Evolutionary conservation across 2,113 vertebrate species (phyloP).

Genomic region (Caloenas nicobarica): DNA sequence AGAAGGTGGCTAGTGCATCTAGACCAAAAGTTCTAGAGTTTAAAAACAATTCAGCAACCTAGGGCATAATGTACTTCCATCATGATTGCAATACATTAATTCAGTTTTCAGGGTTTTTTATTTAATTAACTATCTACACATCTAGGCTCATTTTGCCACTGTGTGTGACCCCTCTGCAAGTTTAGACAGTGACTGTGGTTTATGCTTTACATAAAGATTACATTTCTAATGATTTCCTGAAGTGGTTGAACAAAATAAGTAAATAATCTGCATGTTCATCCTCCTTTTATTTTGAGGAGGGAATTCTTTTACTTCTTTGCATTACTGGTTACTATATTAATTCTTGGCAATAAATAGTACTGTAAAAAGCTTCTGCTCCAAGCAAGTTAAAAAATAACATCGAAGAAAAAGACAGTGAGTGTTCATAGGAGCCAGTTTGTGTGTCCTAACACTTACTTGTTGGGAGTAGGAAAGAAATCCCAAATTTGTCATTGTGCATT

Average conservation of each 20-base stretch:
- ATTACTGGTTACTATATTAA: neutral
- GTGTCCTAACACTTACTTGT: neutral
- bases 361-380: neutral
- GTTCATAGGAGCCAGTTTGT: neutral
- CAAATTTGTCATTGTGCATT: neutral
- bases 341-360: neutral
- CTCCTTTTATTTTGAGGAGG: neutral
- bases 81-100: neutral
- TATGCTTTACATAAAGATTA: neutral
- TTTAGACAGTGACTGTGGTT: neutral
- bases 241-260: neutral
- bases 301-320: neutral
- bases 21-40: neutral
- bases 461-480: constrained; percentile 1
- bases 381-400: neutral
- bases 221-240: neutral
- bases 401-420: neutral
- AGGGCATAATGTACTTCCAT: neutral
- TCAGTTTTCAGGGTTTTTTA: neutral
- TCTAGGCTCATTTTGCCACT: neutral
- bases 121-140: neutral
- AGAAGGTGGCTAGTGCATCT: neutral
- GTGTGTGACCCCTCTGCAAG: neutral
- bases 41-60: neutral
- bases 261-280: neutral